These are phyloP conservation scores for Popillia japonica DNA, from an alignment of 1,140 invertebrate genomes.

Conservation along the genomic window DNA sequence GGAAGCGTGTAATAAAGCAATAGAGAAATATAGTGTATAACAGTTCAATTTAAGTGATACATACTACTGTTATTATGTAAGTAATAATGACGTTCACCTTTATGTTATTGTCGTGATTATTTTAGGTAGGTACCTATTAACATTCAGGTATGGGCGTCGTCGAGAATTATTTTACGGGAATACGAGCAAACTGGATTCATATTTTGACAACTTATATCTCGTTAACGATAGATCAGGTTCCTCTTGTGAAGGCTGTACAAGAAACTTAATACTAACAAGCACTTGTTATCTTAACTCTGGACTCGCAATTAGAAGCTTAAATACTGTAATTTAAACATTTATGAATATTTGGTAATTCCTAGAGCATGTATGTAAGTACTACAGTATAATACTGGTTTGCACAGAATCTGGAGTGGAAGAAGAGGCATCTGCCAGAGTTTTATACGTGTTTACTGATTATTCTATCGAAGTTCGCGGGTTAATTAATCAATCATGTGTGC, in stretches of 20 bases:
- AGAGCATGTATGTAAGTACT: too few species aligned
- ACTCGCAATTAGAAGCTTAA: too few species aligned
- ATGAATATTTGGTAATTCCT: too few species aligned
- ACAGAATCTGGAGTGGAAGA: too few species aligned
- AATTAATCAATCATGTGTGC: too few species aligned
- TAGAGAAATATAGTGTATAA: neutral
- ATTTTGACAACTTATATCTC: neutral
- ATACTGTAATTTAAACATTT: too few species aligned
- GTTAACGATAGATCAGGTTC: neutral
- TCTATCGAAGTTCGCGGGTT: too few species aligned
- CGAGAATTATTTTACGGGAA: neutral
- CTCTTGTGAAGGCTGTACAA: neutral
- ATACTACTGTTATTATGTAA: constrained; percentile 10
- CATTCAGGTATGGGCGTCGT: constrained; percentile 17
- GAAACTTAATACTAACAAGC: too few species aligned
- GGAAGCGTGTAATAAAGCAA: neutral
- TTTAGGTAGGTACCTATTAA: neutral
- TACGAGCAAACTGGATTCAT: constrained; percentile 1
- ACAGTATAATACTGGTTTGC: too few species aligned
- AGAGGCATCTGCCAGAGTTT: too few species aligned
- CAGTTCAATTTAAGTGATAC: neutral
- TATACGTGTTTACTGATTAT: too few species aligned
- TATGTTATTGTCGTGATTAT: neutral
- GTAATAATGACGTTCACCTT: neutral
- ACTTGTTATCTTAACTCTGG: too few species aligned